A percentile compares a stretch with the other conserved stretches of the same genome.
Evolutionary conservation across 1,140 invertebrate species (phyloP).

Genomic region (Ptiloglossa arizonensis): DNA sequence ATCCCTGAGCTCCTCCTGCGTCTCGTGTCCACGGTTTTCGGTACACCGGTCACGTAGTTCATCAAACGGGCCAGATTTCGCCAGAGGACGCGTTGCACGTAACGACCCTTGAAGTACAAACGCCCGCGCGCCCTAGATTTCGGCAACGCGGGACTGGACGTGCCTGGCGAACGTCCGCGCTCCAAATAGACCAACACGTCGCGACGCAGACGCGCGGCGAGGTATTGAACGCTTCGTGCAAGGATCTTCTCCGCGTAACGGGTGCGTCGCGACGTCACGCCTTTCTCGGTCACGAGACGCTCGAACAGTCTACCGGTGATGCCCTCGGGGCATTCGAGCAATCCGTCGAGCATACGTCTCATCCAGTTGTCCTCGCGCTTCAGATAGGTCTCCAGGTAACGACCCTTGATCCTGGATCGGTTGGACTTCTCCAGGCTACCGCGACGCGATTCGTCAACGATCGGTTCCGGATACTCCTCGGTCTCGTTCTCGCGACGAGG

Average conservation of each 20-base stretch:
- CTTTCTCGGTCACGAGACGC: background rate
- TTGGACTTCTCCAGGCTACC: conserved; percentile 14
- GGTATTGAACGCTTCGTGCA: background rate
- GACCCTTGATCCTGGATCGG: conserved; percentile 29
- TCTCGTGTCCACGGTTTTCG: too few relatives aligned
- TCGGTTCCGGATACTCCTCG: too few relatives aligned
- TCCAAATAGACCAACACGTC: background rate
- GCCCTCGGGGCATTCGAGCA: conserved; percentile 7
- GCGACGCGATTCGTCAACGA: background rate
- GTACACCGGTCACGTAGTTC: background rate
- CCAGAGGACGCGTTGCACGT: conserved; percentile 38
- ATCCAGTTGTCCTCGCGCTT: conserved; percentile 45
- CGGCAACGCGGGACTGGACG: background rate
- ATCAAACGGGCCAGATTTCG: conserved; percentile 26
- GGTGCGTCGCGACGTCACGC: background rate
- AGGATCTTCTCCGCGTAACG: conserved; percentile 52
- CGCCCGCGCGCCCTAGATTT: background rate
- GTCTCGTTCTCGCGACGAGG: background rate
- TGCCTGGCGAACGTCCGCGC: background rate
- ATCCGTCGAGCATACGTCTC: conserved; percentile 18
- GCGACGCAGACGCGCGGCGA: conserved; percentile 22
- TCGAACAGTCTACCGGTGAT: background rate
- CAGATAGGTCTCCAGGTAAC: conserved; percentile 39
- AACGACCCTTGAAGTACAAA: conserved; percentile 43
- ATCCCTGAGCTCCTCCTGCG: conserved; percentile 1